A percentile compares a stretch with the other conserved stretches of the same genome.
Conservation (phyloP, 23 tunicate genomes). For the Oikopleura albicans region DNA sequence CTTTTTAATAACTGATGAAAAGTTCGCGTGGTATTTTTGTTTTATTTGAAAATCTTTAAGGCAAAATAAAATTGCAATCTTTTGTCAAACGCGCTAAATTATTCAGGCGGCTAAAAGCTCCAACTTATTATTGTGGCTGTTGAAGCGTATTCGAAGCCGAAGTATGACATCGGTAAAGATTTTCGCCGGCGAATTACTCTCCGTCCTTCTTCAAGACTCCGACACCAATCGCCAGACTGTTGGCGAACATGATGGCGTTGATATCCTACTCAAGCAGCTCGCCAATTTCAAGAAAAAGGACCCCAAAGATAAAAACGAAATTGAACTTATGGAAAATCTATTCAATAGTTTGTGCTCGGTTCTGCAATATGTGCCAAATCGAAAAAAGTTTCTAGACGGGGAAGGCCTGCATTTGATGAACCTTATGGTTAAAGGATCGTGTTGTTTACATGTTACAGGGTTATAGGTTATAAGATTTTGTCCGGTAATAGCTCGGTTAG, state of each 20-base stretch:
- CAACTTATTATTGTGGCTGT: slow-evolving; percentile 50
- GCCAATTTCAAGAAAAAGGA: slow-evolving; percentile 69
- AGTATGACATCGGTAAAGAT: slow-evolving; percentile 16
- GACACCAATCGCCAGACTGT: slow-evolving; percentile 35
- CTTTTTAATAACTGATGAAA: no score
- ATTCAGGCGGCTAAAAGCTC: neutral
- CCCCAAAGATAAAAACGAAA: slow-evolving; percentile 51
- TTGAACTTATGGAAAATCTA: slow-evolving; percentile 78
- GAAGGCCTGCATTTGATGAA: slow-evolving; percentile 94
- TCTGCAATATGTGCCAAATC: slow-evolving; percentile 30
- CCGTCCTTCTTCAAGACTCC: slow-evolving; percentile 50
- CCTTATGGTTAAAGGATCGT: slow-evolving; percentile 30
- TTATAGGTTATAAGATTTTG: no score
- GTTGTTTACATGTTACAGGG: no score
- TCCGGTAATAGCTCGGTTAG: no score
- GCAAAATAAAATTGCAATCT: no score
- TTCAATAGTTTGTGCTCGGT: slow-evolving; percentile 66
- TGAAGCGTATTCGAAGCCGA: slow-evolving; percentile 20
- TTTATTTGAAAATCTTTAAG: slow-evolving; percentile 67
- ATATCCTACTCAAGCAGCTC: slow-evolving; percentile 49
- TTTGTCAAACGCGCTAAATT: no score
- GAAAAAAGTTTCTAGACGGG: slow-evolving; percentile 54
- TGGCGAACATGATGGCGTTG: slow-evolving; percentile 76
- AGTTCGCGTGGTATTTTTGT: neutral
- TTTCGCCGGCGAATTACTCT: slow-evolving; percentile 54